phyloP scores from a whole-genome alignment of 2,797 vertebrate genomes.

The Rhinophrynus dorsalis region DNA sequence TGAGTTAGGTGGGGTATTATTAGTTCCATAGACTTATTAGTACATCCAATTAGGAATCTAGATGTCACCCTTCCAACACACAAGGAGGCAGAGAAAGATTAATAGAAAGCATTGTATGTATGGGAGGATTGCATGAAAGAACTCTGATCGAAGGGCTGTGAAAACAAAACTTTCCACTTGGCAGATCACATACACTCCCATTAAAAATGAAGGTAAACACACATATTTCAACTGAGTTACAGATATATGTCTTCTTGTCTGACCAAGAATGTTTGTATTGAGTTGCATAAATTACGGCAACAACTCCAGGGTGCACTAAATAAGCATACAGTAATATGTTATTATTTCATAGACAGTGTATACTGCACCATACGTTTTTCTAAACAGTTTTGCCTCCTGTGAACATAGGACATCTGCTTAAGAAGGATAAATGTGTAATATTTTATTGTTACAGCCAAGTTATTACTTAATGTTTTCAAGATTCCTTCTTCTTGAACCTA shows the following conservation, averaged over 20 bases:
- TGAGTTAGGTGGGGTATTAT: too few relatives aligned
- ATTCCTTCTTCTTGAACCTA: too few relatives aligned
- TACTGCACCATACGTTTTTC: too few relatives aligned
- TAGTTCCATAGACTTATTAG: too few relatives aligned
- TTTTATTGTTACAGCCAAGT: too few relatives aligned
- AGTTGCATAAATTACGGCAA: not conserved
- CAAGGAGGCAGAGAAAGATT: not conserved
- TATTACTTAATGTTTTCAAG: too few relatives aligned
- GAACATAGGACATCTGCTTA: too few relatives aligned
- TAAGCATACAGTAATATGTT: not conserved
- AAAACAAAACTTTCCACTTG: not conserved
- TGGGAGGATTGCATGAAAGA: not conserved
- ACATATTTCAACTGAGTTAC: not conserved
- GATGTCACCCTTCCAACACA: too few relatives aligned
- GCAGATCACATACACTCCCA: not conserved
- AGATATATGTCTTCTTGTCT: not conserved
- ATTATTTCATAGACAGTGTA: too few relatives aligned
- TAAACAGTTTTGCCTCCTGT: too few relatives aligned
- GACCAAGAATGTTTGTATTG: not conserved
- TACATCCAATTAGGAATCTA: too few relatives aligned
- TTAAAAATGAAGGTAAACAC: not conserved
- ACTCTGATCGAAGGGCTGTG: not conserved
- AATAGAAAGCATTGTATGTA: not conserved
- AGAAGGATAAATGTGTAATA: too few relatives aligned
- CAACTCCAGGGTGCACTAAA: not conserved